Base-by-base conservation (phyloP, 2,797 vertebrate genomes). In the Trachurus trachurus region DNA sequence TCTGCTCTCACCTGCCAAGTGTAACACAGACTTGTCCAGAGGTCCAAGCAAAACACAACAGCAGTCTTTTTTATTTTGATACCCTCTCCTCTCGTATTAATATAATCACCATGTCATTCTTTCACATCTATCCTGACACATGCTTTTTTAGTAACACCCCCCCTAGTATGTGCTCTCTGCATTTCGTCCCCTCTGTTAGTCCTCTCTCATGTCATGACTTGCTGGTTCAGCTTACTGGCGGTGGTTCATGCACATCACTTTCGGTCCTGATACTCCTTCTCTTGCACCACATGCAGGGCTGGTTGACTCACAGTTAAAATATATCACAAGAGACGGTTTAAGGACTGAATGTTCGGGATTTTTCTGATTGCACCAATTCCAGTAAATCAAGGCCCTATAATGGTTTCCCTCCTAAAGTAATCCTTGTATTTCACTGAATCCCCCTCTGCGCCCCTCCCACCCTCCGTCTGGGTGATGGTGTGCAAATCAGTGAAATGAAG, bases 131-230 rank as follows among this genome's bases (percentile, higher is more conserved):
- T n/a, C 81, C 74, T 64, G 58, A 79, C 70, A 81, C 69, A 57
- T 78, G 52, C 66, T 73, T 82, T 78, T 66, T 60, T 58, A 13
- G 31, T 44, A 61, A 69, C 74, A 45, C 40, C 39, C 49, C 21
- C 31, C 26, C 26, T 3, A 63, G 64, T 71, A 17, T 49, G 37
- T 26, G 17, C 47, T 71, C 49, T 74, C 53, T 45, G 21, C 56
- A 37, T 19, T 42, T 63, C 64, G 63, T 47, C 8, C 42, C 64
- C 39, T 61, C 54, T 62, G 42, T 57, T 29, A 49, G 50, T 12
- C 22, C 69, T 68, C 83, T 19, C 69, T 89, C 86, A 13, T 89
- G 91, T 90, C 80, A 66, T 2, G 71, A 91, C 91, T 82, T 87
- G 90, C 81, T 82, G 71, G 69, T 78, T 50, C 62, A 4, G 44